Evolutionary conservation across 2,113 vertebrate genomes (phyloP).

Genomic region (Telmatochromis brachygnathus): DNA sequence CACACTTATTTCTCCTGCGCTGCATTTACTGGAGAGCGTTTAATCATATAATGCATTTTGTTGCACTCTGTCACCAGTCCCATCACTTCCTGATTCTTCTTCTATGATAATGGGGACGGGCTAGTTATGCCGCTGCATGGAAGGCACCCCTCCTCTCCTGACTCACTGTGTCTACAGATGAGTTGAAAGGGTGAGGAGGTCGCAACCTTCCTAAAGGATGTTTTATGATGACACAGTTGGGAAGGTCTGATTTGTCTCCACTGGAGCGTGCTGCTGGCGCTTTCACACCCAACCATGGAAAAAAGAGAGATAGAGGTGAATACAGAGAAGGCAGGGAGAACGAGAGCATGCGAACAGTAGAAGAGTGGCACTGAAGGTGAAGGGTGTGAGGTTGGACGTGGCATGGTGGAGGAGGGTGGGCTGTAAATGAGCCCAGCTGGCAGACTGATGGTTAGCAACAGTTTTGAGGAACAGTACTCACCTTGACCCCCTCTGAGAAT

Average conservation of each 20-base stretch:
- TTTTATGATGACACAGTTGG: conserved; percentile 65
- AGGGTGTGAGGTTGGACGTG: not conserved
- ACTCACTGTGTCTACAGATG: conserved; percentile 43
- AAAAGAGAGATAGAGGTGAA: not conserved
- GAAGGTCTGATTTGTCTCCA: conserved; percentile 66
- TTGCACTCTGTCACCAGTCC: not conserved
- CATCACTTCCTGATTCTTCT: not conserved
- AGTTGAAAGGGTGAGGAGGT: conserved; percentile 75
- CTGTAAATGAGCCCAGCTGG: conserved; percentile 63
- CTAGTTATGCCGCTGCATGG: conserved; percentile 50
- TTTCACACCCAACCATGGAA: conserved; percentile 52
- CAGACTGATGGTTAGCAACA: conserved; percentile 51
- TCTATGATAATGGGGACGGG: not conserved
- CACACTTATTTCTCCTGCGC: not conserved
- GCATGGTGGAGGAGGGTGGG: conserved; percentile 13
- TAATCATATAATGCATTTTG: not conserved
- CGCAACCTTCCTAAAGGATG: conserved; percentile 64
- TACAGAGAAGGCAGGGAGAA: not conserved
- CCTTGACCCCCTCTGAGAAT: conserved; percentile 59
- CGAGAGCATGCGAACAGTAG: not conserved
- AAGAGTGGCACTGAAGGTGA: not conserved
- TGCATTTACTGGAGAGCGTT: not conserved
- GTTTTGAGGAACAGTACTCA: conserved; percentile 51
- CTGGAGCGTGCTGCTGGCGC: conserved; percentile 63
- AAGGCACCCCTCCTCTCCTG: not conserved